Conservation (phyloP, 2,113 vertebrate species). For the Dromaius novaehollandiae region DNA sequence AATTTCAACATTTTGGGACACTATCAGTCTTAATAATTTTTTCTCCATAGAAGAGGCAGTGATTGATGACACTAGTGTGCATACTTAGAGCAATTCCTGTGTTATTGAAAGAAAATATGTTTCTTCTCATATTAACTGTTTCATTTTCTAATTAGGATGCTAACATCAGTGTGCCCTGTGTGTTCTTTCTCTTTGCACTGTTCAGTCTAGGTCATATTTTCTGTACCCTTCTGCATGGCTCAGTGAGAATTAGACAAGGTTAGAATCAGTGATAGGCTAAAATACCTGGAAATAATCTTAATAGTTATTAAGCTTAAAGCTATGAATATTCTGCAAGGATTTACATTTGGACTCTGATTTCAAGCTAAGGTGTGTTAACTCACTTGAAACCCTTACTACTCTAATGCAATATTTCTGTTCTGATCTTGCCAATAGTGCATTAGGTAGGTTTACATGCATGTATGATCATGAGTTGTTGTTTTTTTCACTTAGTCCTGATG, state of each 20-base stretch:
- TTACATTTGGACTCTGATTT: neutral
- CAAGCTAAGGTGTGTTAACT: neutral
- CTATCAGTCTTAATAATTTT: neutral
- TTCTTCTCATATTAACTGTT: constrained; percentile 38
- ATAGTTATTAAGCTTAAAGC: neutral
- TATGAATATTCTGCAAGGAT: neutral
- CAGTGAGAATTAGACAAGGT: constrained; percentile 27
- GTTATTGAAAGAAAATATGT: neutral
- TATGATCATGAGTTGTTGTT: neutral
- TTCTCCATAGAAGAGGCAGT: neutral
- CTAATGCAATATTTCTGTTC: neutral
- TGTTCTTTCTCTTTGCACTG: constrained; percentile 11
- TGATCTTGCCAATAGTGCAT: neutral
- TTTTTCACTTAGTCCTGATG: neutral
- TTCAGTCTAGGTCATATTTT: constrained; percentile 53
- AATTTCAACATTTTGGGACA: neutral
- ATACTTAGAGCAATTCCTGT: neutral
- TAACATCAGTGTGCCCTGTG: constrained; percentile 12
- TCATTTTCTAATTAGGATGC: constrained; percentile 47
- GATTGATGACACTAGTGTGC: neutral
- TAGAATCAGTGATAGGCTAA: neutral
- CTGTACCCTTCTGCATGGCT: neutral
- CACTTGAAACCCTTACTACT: neutral
- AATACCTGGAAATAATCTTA: constrained; percentile 27
- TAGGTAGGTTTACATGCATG: neutral